These are phyloP conservation scores for Erebia aethiops DNA, from an alignment of 2,888 invertebrate genomes.

Conservation along the genomic window DNA sequence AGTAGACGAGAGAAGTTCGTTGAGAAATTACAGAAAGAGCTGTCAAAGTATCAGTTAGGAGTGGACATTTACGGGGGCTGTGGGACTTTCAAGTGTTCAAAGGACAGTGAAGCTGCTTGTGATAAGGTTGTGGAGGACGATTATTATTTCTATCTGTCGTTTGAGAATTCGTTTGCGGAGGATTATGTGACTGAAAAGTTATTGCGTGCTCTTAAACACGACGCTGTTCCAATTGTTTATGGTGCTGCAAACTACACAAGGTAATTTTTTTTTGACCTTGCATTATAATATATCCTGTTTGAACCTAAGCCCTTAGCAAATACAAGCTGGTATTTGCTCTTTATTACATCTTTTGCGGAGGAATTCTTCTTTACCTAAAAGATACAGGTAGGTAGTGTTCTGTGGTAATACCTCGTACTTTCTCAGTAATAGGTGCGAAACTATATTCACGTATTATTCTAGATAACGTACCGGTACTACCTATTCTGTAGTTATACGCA, in stretches of 20 bases:
- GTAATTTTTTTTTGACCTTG: slow-evolving; percentile 40
- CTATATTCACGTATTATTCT: no score
- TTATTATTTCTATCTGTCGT: slow-evolving; percentile 65
- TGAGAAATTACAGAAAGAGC: slow-evolving; percentile 44
- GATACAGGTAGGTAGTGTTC: no score
- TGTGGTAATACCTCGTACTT: no score
- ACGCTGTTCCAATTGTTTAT: slow-evolving; percentile 86
- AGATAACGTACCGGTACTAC: no score
- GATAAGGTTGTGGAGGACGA: slow-evolving; percentile 49
- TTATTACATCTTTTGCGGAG: no score
- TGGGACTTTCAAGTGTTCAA: slow-evolving; percentile 50
- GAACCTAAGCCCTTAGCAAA: no score
- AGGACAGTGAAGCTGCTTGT: slow-evolving; percentile 47
- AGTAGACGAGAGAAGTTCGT: slow-evolving; percentile 50
- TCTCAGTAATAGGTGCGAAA: no score
- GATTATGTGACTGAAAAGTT: slow-evolving; percentile 66
- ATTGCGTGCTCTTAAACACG: slow-evolving; percentile 58
- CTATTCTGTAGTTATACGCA: no score
- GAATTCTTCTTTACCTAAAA: no score
- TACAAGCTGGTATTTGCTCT: background rate
- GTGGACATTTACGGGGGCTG: slow-evolving; percentile 60
- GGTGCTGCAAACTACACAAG: slow-evolving; percentile 81
- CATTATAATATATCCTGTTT: background rate
- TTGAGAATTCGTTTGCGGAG: slow-evolving; percentile 61
- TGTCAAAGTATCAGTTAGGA: slow-evolving; percentile 46